Conservation (phyloP, 2,888 invertebrate species). For the Proisotoma minuta region DNA sequence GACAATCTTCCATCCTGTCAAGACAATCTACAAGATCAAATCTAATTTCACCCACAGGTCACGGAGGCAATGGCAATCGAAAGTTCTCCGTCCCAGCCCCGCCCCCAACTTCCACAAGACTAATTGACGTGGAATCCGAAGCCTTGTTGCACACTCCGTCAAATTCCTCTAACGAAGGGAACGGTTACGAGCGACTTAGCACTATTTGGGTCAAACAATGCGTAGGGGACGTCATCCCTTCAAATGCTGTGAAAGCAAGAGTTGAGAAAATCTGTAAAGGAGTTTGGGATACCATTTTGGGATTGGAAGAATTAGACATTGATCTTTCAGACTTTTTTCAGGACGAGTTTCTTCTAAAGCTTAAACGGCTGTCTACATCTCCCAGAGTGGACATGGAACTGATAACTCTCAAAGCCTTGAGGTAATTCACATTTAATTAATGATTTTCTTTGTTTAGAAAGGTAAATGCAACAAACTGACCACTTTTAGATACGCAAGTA, state of each 20-base stretch:
- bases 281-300: conserved; percentile 34
- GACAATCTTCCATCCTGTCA: background rate
- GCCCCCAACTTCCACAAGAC: background rate
- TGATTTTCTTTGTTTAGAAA: background rate
- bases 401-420: conserved; percentile 39
- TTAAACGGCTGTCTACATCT: background rate
- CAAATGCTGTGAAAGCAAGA: conserved; percentile 41
- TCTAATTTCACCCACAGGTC: background rate
- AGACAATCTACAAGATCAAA: background rate
- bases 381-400: conserved; percentile 30
- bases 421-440: conserved; percentile 23
- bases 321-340: conserved; percentile 15
- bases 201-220: conserved; percentile 43
- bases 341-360: conserved; percentile 11
- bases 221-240: conserved; percentile 41
- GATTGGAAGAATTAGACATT: conserved; percentile 14
- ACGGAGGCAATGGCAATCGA: no score
- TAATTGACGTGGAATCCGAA: background rate
- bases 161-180: background rate
- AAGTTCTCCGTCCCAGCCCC: background rate
- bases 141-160: background rate
- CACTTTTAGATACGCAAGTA: conserved; percentile 51
- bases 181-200: conserved; percentile 14
- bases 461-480: background rate
- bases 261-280: conserved; percentile 40